Evolutionary conservation across 2,888 invertebrate genomes (phyloP), one percentile per base, ranked within the genome.

Genomic region (Thyatira batis): DNA sequence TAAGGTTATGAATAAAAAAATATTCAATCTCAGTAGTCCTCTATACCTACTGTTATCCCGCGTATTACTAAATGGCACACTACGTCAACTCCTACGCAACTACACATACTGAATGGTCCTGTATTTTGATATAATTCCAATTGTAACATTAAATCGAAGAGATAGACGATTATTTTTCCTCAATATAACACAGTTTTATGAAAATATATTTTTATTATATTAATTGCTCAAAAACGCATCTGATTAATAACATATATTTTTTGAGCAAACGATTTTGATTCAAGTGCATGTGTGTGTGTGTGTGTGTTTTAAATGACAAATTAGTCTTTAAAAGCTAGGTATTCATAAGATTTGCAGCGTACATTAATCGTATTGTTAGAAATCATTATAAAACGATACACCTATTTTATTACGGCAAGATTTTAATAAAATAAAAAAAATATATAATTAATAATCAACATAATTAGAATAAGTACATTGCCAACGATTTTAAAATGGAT

Each of bases 291-390:
- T 58, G 61, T 10, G 52, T 49, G 49, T 23, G 28, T 48, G 52
- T 44, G 51, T 46, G 54, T 30, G n/a, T 45, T 27, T 50, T 49
- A 49, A 2, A 13, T 50, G 43, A 45, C 48, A 49, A 51, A 52
- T 54, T 25, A 52, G 54, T 57, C 53, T 55, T 49, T 45, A 46
- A 51, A 11, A 68, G 65, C 59, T 63, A 68, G 67, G 60, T 73
- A 76, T 69, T 80, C 76, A 82, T 81, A 84, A 86, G 79, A 84
- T 67, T 69, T 67, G 77, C 78, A 82, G 80, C 76, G 60, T 72
- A 33, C 13, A 33, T 33, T 33, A 13, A 33, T 33, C 3, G 33
- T 39, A 67, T 55, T 61, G 45, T 49, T 65, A 68, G 54, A 60
- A 67, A 51, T 50, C 60, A 65, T 62, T 60, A 61, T 49, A 25